Evolutionary conservation across 2,797 vertebrate genomes (phyloP).

Genomic region (Gorsachius magnificus): DNA sequence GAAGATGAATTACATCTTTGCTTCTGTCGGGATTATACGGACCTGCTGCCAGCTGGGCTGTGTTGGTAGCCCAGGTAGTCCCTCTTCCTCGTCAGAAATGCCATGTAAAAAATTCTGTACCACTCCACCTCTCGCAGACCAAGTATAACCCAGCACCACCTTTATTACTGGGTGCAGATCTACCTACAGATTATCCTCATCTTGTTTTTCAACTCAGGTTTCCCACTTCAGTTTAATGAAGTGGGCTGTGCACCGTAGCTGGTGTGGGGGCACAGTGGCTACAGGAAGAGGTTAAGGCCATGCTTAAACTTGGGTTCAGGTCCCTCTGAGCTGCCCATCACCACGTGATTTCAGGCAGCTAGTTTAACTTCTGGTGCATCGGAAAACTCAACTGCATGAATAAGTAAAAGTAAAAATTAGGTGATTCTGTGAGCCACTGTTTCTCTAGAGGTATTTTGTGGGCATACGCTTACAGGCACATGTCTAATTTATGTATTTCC

Average conservation of each 20-base stretch:
- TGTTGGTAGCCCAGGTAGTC: not conserved
- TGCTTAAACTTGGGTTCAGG: not conserved
- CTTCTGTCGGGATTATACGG: not conserved
- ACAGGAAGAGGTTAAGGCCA: not conserved
- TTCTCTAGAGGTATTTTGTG: not conserved
- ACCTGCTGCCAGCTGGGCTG: conserved; percentile 33
- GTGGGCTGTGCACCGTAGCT: not conserved
- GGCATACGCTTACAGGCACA: not conserved
- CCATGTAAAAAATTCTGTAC: not conserved
- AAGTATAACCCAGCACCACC: not conserved
- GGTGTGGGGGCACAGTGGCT: not conserved
- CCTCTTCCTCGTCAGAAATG: not conserved
- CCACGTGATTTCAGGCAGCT: not conserved
- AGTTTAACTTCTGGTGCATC: not conserved
- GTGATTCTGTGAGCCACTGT: not conserved
- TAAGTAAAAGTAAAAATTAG: not conserved
- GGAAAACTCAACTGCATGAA: not conserved
- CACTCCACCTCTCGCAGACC: not conserved
- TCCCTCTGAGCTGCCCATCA: not conserved
- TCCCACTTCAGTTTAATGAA: not conserved
- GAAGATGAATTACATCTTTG: not conserved
- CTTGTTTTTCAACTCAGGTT: not conserved
- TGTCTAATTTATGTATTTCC: not conserved
- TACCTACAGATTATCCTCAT: not conserved
- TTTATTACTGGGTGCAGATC: not conserved